A percentile compares a stretch with the other conserved stretches of the same genome.
Conservation (phyloP, 2,113 vertebrate genomes). For the Scopus umbretta region DNA sequence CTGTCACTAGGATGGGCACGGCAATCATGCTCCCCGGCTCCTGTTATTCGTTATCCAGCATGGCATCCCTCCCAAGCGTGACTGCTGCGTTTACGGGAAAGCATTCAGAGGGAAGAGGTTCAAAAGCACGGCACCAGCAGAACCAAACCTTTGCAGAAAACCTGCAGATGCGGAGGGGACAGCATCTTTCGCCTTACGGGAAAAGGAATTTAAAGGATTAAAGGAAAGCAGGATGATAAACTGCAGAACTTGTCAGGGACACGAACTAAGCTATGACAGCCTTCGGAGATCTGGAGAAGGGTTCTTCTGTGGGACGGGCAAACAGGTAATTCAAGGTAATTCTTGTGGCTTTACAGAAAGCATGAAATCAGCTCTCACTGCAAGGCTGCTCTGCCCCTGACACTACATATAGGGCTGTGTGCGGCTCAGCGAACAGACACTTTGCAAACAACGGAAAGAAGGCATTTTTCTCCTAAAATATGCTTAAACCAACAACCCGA, state of each 20-base stretch:
- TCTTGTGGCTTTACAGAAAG: not conserved
- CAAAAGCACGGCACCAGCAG: not conserved
- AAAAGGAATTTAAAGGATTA: not conserved
- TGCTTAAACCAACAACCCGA: not conserved
- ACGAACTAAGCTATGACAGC: not conserved
- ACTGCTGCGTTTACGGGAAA: constrained; percentile 45
- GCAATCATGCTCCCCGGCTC: not conserved
- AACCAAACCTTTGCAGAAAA: not conserved
- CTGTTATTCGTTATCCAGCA: constrained; percentile 32
- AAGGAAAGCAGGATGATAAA: not conserved
- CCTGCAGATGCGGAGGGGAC: not conserved
- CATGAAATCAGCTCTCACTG: not conserved
- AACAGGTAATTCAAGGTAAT: not conserved
- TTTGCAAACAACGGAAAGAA: not conserved
- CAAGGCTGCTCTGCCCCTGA: not conserved
- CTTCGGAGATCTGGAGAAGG: not conserved
- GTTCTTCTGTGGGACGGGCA: not conserved
- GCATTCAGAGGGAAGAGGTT: not conserved
- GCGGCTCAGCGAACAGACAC: no score
- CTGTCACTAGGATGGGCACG: not conserved
- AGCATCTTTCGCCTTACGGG: not conserved
- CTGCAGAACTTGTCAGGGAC: not conserved
- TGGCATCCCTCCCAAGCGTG: constrained; percentile 33
- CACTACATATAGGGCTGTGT: not conserved
- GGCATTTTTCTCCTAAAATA: not conserved